Conservation (phyloP, 2,797 vertebrate species). For the Salmo trutta region DNA sequence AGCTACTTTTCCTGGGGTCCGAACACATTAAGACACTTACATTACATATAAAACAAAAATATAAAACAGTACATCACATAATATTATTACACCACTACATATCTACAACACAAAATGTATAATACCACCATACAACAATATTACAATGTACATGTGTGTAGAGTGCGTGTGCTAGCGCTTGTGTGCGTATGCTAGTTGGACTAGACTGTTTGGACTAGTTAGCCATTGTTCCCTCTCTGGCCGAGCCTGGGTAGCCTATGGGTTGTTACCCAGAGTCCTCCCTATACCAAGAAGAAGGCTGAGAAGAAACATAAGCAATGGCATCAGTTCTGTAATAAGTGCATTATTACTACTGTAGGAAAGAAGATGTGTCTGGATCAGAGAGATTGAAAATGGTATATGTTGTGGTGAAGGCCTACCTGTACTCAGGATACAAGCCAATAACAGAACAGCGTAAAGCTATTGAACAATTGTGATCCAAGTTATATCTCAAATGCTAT, state of each 20-base stretch:
- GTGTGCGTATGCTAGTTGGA: too few relatives aligned
- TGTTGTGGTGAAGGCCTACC: constrained; percentile 52
- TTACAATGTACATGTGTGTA: too few relatives aligned
- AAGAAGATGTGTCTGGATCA: background rate
- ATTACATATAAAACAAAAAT: too few relatives aligned
- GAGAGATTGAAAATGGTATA: background rate
- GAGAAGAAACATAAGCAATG: constrained; percentile 39
- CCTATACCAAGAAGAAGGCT: constrained; percentile 72
- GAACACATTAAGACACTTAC: too few relatives aligned
- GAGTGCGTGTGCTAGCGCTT: too few relatives aligned
- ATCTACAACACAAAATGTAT: too few relatives aligned
- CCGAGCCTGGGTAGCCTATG: constrained; percentile 42
- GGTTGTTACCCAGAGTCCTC: constrained; percentile 63
- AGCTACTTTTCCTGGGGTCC: too few relatives aligned
- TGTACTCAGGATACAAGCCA: constrained; percentile 66
- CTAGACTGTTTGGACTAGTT: constrained; percentile 35
- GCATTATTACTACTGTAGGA: background rate
- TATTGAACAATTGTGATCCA: background rate
- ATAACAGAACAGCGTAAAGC: constrained; percentile 60
- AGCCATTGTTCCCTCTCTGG: constrained; percentile 50
- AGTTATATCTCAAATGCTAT: background rate
- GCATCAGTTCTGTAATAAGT: constrained; percentile 21
- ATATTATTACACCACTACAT: too few relatives aligned
- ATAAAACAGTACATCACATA: too few relatives aligned
- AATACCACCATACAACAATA: too few relatives aligned